phyloP scores from a whole-genome alignment of 1,140 invertebrate genomes.

The Drosophila ogumai region DNA sequence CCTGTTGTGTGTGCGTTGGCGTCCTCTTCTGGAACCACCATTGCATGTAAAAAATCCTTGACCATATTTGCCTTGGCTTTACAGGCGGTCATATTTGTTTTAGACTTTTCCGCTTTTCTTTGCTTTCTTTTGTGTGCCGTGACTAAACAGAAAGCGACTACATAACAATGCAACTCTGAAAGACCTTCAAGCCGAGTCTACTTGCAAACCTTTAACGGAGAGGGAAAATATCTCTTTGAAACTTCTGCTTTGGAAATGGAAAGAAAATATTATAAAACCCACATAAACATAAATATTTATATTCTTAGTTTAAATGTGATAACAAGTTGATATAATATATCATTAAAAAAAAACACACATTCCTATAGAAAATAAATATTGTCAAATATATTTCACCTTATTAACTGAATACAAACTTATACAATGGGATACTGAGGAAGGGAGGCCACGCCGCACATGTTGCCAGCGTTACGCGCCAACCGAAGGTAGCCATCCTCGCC shows the following conservation, averaged over 20 bases:
- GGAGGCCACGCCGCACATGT: constrained; percentile 42
- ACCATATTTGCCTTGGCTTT: constrained; percentile 22
- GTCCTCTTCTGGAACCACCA: constrained; percentile 17
- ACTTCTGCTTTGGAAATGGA: background rate
- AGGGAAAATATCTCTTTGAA: constrained; percentile 7
- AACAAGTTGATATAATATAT: background rate
- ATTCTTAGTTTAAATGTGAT: background rate
- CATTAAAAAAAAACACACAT: no score
- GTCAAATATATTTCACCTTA: background rate
- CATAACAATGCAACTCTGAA: constrained; percentile 16
- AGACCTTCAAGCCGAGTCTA: constrained; percentile 7
- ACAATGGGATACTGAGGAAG: constrained; percentile 33
- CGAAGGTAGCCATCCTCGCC: constrained; percentile 88
- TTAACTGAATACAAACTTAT: background rate
- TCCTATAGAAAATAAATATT: background rate
- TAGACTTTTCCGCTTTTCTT: constrained; percentile 22
- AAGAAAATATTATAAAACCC: background rate
- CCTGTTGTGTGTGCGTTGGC: constrained; percentile 10
- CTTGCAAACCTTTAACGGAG: background rate
- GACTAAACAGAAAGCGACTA: constrained; percentile 14
- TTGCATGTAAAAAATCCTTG: constrained; percentile 22
- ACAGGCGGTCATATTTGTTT: constrained; percentile 22
- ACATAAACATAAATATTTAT: background rate
- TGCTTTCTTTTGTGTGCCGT: constrained; percentile 15
- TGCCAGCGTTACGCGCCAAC: constrained; percentile 86